Base-by-base conservation (phyloP, 2,113 vertebrate species). In the Phodopus roborovskii region DNA sequence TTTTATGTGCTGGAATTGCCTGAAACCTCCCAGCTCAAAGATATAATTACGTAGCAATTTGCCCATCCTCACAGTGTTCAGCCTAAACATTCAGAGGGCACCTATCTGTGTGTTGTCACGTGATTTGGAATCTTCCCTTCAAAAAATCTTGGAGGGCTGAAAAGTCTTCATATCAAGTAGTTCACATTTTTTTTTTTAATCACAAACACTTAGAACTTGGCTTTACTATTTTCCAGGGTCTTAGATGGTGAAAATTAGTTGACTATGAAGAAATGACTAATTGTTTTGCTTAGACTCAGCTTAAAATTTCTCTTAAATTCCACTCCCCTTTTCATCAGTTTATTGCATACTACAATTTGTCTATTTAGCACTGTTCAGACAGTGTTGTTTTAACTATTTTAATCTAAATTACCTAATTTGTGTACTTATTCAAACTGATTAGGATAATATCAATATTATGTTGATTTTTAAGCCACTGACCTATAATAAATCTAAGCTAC, bases 111-210 rank as follows among this genome's bases (percentile, higher is more conserved):
- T 66, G 11, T 53, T 79, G 42, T 5, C 48, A 50, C 17, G 50
- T 30, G 10, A 30, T 64, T 26, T 90, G 42, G 22, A 73, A 86
- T 28, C 30, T 36, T 91, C 56, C 24, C n/a, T 42, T 75, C 53
- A 74, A 88, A 74, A 0, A 0, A 19, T n/a, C 73, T 71, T 77
- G 11, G 39, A 62, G 33, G 56, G 26, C 33, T 56, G 33, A 88
- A 88, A 88, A 11, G 53, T 83, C 36, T 77, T 70, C 3, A 33
- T 75, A 42, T 70, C 45, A 66, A 68, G 10, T 28, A 48, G 6
- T 15, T 88, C 36, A 86, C 33, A 88, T 82, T 95, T 95, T 83
- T 92, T 45, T 45, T 45, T 45, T 45, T n/a, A n/a, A 75, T 42
- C 8, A 92, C 48, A 78, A 50, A 87, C 42, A 83, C 77, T 45